A percentile compares a stretch with the other conserved stretches of the same genome.
Conservation (phyloP, 2,888 invertebrate genomes). For the Metopia argyrocephala region DNA sequence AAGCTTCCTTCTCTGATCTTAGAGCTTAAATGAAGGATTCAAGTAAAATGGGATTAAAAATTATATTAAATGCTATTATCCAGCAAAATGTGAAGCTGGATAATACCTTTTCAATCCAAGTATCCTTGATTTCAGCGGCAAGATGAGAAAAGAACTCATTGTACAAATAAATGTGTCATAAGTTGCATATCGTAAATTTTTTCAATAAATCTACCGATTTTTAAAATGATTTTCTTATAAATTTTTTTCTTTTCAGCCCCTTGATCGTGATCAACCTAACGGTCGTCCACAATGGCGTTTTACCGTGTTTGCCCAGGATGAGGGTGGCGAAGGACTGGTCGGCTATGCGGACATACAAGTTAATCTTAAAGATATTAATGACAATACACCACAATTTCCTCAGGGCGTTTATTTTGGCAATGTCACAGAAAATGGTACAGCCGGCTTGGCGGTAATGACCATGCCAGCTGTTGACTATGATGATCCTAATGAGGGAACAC, state of each 20-base stretch:
- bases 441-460: slow-evolving; percentile 98
- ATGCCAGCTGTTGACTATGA: slow-evolving; percentile 98
- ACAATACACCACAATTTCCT: slow-evolving; percentile 97
- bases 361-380: slow-evolving; percentile 97
- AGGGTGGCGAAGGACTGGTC: slow-evolving; percentile 95
- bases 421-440: slow-evolving; percentile 97
- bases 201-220: too few relatives aligned
- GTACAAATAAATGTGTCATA: too few relatives aligned
- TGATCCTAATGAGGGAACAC: slow-evolving; percentile 95
- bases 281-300: slow-evolving; percentile 97
- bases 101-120: too few relatives aligned
- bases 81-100: too few relatives aligned
- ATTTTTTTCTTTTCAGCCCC: slow-evolving; percentile 82
- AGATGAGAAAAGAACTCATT: too few relatives aligned
- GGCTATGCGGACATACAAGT: slow-evolving; percentile 98
- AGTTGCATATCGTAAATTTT: too few relatives aligned
- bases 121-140: too few relatives aligned
- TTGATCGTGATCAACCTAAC: slow-evolving; percentile 97
- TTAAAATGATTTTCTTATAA: background rate
- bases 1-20: too few relatives aligned
- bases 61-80: too few relatives aligned
- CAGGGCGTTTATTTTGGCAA: slow-evolving; percentile 95
- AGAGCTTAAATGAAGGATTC: too few relatives aligned
- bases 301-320: slow-evolving; percentile 96
- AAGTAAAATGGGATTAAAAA: too few relatives aligned